Base-by-base conservation (phyloP, 2,113 vertebrate genomes). In the Rafetus swinhoei region DNA sequence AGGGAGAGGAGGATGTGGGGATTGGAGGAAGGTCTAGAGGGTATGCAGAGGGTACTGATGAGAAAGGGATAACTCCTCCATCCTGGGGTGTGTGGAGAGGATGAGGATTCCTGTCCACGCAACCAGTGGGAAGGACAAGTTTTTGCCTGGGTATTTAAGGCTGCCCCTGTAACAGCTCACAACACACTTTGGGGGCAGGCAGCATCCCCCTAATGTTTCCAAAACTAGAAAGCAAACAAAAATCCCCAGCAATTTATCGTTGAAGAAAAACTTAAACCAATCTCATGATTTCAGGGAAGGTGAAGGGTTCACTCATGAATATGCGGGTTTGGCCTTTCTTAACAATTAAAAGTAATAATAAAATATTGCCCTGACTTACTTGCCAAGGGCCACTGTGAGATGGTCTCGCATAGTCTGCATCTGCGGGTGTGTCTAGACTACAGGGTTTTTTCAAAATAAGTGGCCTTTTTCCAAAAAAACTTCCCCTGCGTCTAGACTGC, bases 31-130 rank as follows among this genome's bases (percentile, higher is more conserved):
- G 11, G 25, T 4, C 4, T 29, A 53, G 8, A 56, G 21, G 35
- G 2, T 1, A 18, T 21, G 9, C 0, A 0, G 13, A 8, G 24
- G 10, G 3, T 0, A 0, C 22, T 79, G 50, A 11, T 6, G 11
- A 7, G 2, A 55, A 2, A 6, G 0, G 7, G 22, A 62, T 39
- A 74, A 32, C 32, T 69, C 32, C 32, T n/a, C 65, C n/a, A 21
- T 9, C 6, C 9, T 9, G 1, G 32, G 4, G n/a, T 16, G 9
- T 21, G 32, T 19, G 32, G 65, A 35, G 32, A 69, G 32, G 65
- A 69, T 35, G 65, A 35, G 7, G 32, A 69, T 4, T 69, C 32
- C 15, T n/a, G 15, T n/a, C 32, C 62, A 69, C 14, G 15, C 16
- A 14, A 32, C 32, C 14, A 18, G 32, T 18, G 32, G 32, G 62